Conservation (phyloP, 2,113 vertebrate species). For the Apus apus region DNA sequence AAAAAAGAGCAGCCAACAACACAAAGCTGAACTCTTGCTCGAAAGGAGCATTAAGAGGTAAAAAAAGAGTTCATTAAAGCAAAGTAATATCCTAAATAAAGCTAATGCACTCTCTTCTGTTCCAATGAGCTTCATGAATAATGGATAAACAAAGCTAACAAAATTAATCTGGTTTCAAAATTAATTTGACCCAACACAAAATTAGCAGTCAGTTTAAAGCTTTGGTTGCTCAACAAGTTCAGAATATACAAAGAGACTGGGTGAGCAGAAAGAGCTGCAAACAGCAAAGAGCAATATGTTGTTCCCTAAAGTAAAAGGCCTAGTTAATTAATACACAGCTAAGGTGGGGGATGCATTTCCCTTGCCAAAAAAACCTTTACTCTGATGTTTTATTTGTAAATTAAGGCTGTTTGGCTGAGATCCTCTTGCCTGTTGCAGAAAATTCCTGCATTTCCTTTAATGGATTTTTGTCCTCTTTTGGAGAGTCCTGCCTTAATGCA, state of each 20-base stretch:
- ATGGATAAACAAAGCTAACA: slow-evolving; percentile 71
- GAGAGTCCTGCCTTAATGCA: neutral
- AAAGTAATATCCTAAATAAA: slow-evolving; percentile 61
- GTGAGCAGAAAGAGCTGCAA: slow-evolving; percentile 8
- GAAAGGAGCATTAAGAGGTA: slow-evolving; percentile 24
- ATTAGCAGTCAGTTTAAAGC: slow-evolving; percentile 74
- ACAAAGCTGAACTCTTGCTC: slow-evolving; percentile 9
- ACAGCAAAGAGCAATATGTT: slow-evolving; percentile 33
- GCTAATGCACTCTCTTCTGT: slow-evolving; percentile 54
- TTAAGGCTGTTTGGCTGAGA: neutral
- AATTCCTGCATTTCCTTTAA: neutral
- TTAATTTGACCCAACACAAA: slow-evolving; percentile 75
- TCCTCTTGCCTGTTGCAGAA: neutral
- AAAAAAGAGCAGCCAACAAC: neutral
- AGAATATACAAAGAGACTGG: slow-evolving; percentile 35
- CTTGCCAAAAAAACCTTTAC: neutral
- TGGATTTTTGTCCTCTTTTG: neutral
- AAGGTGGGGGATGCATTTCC: neutral
- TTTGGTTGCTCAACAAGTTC: slow-evolving; percentile 60
- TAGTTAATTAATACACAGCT: slow-evolving; percentile 34
- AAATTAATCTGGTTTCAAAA: slow-evolving; percentile 77
- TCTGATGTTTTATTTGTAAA: neutral
- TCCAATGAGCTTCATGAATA: slow-evolving; percentile 74
- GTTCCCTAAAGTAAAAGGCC: neutral
- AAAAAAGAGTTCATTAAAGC: slow-evolving; percentile 60